Base-by-base conservation (phyloP, 2,888 invertebrate species). In the Diabrotica balteata region DNA sequence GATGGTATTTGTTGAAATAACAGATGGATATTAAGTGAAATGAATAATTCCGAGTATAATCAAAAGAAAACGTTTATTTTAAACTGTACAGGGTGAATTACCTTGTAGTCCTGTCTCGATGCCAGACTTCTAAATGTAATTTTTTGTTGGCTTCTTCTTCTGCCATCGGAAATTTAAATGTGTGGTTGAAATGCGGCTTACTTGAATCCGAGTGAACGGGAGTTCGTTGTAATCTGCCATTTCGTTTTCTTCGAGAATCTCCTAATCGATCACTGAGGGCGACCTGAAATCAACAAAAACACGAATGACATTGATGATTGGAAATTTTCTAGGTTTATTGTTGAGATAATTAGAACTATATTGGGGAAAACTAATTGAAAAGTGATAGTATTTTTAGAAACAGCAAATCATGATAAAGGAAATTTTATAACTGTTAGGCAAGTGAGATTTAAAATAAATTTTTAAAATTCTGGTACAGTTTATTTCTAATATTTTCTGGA, bases 31-130 rank as follows among this genome's bases (percentile, higher is more conserved):
- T 32, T 32, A 32, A 17, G 4, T 32, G 32, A 32, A 32, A 32
- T 32, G 32, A 32, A 32, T 32, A 32, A 32, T 32, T 32, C 4
- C 5, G 32, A 4, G 32, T 32, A 32, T 32, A 32, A 32, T 32
- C 32, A 32, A 32, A 32, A 32, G 32, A 32, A 32, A 32, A 4
- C 4, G 32, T 32, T 32, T 32, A 32, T 32, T 32, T 32, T 32
- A 32, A 32, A 32, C 32, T 32, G 4, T 5, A 32, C 32, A 5
- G 32, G 32, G 5, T 32, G 32, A 17, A 22, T 54, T 86, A 95
- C 95, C 93, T 91, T 82, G 90, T 90, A 75, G 90, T 90, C 76
- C 93, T 90, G 84, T 94, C 93, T 74, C 95, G 86, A 82, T 94
- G 94, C 95, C 95, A 95, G 55, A 94, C 93, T 54, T 94, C 93